phyloP scores from a whole-genome alignment of 92 coral and sea anemone species.

The Palythoa heliodiscus region DNA sequence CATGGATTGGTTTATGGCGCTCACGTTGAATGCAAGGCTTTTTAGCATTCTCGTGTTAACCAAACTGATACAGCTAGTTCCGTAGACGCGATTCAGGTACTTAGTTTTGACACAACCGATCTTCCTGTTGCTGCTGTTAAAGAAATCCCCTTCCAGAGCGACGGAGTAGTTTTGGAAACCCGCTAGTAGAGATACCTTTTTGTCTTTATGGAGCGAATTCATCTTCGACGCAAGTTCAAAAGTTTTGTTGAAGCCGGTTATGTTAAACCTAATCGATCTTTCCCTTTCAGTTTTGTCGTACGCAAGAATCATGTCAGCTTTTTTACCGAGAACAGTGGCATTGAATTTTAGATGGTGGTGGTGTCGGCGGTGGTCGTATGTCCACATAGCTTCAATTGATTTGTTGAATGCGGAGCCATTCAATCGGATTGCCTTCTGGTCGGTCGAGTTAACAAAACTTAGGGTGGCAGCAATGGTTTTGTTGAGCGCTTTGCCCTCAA shows the following conservation, averaged over 20 bases:
- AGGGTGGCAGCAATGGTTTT: constrained; percentile 44
- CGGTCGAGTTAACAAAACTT: constrained; percentile 44
- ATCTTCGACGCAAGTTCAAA: constrained; percentile 63
- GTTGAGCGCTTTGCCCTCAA: constrained; percentile 69
- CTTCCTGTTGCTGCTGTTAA: constrained; percentile 56
- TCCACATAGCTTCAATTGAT: constrained; percentile 54
- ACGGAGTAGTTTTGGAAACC: constrained; percentile 78
- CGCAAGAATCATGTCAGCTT: constrained; percentile 30
- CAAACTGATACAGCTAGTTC: constrained; percentile 65
- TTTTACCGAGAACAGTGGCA: constrained; percentile 46
- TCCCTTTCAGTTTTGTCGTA: constrained; percentile 13
- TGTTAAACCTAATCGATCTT: constrained; percentile 45
- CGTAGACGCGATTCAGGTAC: constrained; percentile 64
- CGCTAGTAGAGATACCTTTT: constrained; percentile 65
- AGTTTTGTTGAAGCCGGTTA: constrained; percentile 60
- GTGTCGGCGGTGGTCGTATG: constrained; percentile 17
- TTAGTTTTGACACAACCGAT: constrained; percentile 68
- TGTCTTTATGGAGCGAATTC: constrained; percentile 54
- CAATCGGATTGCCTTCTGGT: constrained; percentile 53
- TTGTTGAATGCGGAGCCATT: constrained; percentile 45
- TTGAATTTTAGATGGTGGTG: constrained; percentile 45
- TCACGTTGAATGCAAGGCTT: constrained; percentile 70
- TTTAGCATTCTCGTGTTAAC: constrained; percentile 69
- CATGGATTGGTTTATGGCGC: constrained; percentile 64
- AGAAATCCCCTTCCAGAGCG: constrained; percentile 65